A percentile compares a stretch with the other conserved stretches of the same genome.
Evolutionary conservation across 92 coral and sea anemone species (phyloP).

Genomic region (Porites cylindrica): DNA sequence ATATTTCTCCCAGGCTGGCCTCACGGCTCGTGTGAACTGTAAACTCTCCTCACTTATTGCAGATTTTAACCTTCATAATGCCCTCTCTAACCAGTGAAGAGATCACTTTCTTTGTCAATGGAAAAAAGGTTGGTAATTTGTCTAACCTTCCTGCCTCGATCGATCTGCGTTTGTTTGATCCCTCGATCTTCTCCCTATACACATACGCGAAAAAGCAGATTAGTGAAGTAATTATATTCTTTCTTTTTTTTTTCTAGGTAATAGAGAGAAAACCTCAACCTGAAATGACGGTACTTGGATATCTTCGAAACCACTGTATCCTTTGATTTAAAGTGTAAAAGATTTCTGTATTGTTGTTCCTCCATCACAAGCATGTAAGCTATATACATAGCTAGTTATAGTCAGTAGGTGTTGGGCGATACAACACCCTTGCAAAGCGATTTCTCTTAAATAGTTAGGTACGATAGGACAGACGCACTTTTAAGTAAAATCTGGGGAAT

Average conservation of each 20-base stretch:
- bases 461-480: no score
- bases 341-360: background rate
- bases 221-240: background rate
- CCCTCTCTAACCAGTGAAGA: slow-evolving; percentile 37
- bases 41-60: background rate
- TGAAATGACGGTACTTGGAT: slow-evolving; percentile 79
- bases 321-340: background rate
- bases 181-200: background rate
- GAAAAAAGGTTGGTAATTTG: slow-evolving; percentile 62
- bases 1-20: no score
- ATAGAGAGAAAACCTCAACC: slow-evolving; percentile 75
- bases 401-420: no score
- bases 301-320: slow-evolving; percentile 84
- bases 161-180: no score
- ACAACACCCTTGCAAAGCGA: no score
- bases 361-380: background rate
- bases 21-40: background rate
- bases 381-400: background rate
- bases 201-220: no score
- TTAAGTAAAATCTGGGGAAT: no score
- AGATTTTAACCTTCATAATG: slow-evolving; percentile 10
- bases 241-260: slow-evolving; percentile 47
- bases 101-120: slow-evolving; percentile 72
- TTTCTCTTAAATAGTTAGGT: no score
- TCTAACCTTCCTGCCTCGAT: no score